These are phyloP conservation scores for Bubo bubo DNA, from an alignment of 2,113 vertebrate genomes.

Conservation along the genomic window DNA sequence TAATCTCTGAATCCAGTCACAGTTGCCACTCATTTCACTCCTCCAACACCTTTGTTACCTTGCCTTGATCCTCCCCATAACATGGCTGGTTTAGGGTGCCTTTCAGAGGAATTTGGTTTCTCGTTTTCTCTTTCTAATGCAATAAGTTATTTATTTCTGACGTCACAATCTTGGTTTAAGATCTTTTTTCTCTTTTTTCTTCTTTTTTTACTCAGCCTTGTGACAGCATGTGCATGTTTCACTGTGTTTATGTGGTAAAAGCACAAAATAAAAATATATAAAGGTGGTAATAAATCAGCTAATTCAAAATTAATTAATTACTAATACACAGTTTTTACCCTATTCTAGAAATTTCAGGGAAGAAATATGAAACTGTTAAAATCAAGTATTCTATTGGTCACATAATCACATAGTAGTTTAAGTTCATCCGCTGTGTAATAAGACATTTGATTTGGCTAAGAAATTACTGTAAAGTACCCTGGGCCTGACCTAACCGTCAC, in stretches of 20 bases:
- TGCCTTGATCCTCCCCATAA: neutral
- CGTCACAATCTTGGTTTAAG: neutral
- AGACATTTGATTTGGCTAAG: neutral
- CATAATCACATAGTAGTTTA: neutral
- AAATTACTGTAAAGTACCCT: neutral
- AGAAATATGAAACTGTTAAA: neutral
- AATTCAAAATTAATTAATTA: neutral
- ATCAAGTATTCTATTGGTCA: neutral
- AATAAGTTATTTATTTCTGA: neutral
- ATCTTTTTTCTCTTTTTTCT: neutral
- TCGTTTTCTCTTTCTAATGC: neutral
- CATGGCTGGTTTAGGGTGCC: neutral
- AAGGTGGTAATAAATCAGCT: neutral
- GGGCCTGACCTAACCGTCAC: neutral
- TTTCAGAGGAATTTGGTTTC: neutral
- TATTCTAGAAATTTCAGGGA: neutral
- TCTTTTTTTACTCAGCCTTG: neutral
- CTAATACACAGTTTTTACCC: neutral
- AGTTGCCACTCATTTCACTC: neutral
- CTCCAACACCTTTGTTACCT: neutral
- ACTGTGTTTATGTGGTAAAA: neutral
- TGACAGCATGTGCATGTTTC: neutral
- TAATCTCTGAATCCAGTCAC: neutral
- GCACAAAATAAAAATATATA: neutral
- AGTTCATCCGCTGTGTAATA: neutral